Evolutionary conservation across 2,888 invertebrate species (phyloP).

Genomic region (Athalia cordata): DNA sequence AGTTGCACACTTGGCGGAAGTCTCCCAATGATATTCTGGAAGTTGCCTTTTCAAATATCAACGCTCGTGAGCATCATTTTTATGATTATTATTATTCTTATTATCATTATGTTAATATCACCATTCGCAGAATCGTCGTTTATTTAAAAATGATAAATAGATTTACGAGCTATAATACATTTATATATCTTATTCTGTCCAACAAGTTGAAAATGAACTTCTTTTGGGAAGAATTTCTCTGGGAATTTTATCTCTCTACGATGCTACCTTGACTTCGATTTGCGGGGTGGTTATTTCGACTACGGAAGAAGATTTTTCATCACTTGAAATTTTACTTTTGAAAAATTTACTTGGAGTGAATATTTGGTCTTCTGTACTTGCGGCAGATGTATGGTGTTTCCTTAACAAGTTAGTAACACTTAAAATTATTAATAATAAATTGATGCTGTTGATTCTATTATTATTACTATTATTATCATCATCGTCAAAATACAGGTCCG

Average conservation of each 20-base stretch:
- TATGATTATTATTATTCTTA: neutral
- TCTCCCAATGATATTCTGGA: constrained; percentile 59
- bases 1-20: constrained; percentile 40
- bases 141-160: neutral
- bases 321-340: constrained; percentile 60
- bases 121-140: neutral
- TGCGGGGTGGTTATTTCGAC: constrained; percentile 59
- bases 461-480: neutral
- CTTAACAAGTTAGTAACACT: constrained; percentile 59
- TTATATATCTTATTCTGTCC: neutral
- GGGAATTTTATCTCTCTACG: constrained; percentile 59
- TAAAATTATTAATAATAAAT: constrained; percentile 7
- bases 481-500: constrained; percentile 27
- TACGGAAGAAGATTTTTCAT: constrained; percentile 56
- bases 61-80: constrained; percentile 33
- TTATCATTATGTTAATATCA: no score
- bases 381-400: constrained; percentile 66
- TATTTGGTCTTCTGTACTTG: constrained; percentile 64
- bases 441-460: neutral
- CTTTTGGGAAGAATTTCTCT: constrained; percentile 56
- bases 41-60: constrained; percentile 55
- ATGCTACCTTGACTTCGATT: constrained; percentile 60
- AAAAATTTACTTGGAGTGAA: constrained; percentile 63
- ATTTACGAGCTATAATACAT: neutral
- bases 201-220: constrained; percentile 60